A percentile compares a stretch with the other conserved stretches of the same genome.
phyloP scores from a whole-genome alignment of 1,140 invertebrate genomes.

The Drosophila ercepeae region DNA sequence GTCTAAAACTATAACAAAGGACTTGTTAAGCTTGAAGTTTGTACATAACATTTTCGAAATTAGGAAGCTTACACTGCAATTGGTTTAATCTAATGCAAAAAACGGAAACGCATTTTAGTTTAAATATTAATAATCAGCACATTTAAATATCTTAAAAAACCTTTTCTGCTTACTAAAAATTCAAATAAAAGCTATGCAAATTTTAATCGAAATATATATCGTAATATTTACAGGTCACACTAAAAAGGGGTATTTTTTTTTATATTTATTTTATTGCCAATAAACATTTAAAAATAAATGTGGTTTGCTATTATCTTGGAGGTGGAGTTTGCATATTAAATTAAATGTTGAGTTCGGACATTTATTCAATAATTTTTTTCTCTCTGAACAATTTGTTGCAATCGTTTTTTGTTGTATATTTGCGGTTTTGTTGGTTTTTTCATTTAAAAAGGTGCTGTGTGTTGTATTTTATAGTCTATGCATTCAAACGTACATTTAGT shows the following conservation, averaged over 20 bases:
- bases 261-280: background rate
- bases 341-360: slow-evolving; percentile 2
- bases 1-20: slow-evolving; percentile 81
- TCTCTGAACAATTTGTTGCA: slow-evolving; percentile 12
- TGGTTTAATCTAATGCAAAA: slow-evolving; percentile 22
- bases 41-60: slow-evolving; percentile 26
- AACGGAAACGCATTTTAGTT: slow-evolving; percentile 13
- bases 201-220: slow-evolving; percentile 5
- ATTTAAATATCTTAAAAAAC: slow-evolving; percentile 15
- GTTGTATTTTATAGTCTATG: slow-evolving; percentile 23
- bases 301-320: background rate
- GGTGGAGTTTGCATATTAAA: slow-evolving; percentile 15
- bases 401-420: slow-evolving; percentile 5
- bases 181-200: slow-evolving; percentile 24
- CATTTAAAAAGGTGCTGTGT: slow-evolving; percentile 39
- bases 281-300: slow-evolving; percentile 2
- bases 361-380: slow-evolving; percentile 10
- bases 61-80: slow-evolving; percentile 18
- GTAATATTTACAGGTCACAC: slow-evolving; percentile 34
- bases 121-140: slow-evolving; percentile 13
- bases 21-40: slow-evolving; percentile 62
- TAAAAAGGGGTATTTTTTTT: slow-evolving; percentile 23
- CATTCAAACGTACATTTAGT: slow-evolving; percentile 51
- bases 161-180: slow-evolving; percentile 13
- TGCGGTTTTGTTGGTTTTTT: slow-evolving; percentile 13